Evolutionary conservation across 2,888 invertebrate genomes (phyloP).

Genomic region (Tromatobia lineatoria): DNA sequence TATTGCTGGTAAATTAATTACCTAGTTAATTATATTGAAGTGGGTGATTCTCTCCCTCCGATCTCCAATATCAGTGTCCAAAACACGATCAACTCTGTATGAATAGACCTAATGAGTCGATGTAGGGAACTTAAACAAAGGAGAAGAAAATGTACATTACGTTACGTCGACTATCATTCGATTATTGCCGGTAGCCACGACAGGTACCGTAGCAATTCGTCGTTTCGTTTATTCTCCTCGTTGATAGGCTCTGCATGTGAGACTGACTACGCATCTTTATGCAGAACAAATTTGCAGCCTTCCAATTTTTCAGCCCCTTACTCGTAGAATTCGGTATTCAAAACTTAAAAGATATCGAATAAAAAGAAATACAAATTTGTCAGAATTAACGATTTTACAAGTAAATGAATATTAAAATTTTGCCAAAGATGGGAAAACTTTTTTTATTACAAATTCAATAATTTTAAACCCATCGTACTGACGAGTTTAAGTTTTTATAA

Average conservation of each 20-base stretch:
- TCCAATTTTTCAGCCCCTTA: neutral
- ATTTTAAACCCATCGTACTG: no score
- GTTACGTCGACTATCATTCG: neutral
- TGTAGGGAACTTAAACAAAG: neutral
- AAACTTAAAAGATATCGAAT: neutral
- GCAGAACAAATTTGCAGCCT: neutral
- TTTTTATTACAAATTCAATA: no score
- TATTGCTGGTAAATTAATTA: conserved; percentile 17
- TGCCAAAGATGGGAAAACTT: no score
- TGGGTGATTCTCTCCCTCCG: conserved; percentile 1
- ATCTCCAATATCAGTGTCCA: neutral
- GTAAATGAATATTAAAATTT: no score
- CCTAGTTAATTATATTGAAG: neutral
- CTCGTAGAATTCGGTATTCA: neutral
- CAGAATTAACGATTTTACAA: no score
- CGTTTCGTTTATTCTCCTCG: conserved; percentile 25
- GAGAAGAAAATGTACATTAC: neutral
- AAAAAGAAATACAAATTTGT: no score
- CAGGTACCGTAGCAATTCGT: conserved; percentile 44
- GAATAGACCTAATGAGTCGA: neutral
- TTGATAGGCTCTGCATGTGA: neutral
- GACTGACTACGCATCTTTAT: conserved; percentile 8
- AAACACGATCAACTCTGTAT: neutral
- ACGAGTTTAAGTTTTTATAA: no score
- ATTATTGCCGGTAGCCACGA: conserved; percentile 38